These are phyloP conservation scores for Anagrus nilaparvatae DNA, from an alignment of 1,140 invertebrate species.

Conservation along the genomic window DNA sequence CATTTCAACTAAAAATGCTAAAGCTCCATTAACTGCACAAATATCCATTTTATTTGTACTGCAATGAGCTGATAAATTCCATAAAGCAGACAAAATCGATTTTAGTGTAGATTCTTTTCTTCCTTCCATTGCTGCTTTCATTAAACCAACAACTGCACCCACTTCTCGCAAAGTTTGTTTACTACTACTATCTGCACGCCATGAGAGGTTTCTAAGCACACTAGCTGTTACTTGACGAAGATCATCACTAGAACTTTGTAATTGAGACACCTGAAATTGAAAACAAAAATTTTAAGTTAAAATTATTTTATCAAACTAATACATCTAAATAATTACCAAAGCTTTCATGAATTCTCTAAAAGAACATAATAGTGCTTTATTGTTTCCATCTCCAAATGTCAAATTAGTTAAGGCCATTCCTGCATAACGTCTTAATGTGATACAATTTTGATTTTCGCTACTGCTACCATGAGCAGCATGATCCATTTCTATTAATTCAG, in stretches of 20 bases:
- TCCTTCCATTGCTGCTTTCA: slow-evolving; percentile 78
- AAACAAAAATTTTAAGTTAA: background rate
- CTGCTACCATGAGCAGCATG: slow-evolving; percentile 72
- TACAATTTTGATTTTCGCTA: slow-evolving; percentile 68
- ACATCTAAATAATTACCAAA: slow-evolving; percentile 42
- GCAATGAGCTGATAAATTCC: slow-evolving; percentile 94
- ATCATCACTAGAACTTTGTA: slow-evolving; percentile 82
- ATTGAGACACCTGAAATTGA: slow-evolving; percentile 52
- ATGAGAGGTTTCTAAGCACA: slow-evolving; percentile 90
- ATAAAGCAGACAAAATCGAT: slow-evolving; percentile 88
- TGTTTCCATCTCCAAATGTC: slow-evolving; percentile 91
- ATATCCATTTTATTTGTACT: slow-evolving; percentile 90
- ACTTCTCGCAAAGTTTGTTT: slow-evolving; percentile 85
- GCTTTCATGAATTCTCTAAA: slow-evolving; percentile 83
- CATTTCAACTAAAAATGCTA: slow-evolving; percentile 83
- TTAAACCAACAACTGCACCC: slow-evolving; percentile 76
- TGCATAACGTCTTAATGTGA: slow-evolving; percentile 81
- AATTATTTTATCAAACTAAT: slow-evolving; percentile 1
- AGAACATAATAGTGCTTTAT: slow-evolving; percentile 88
- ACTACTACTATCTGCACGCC: slow-evolving; percentile 85
- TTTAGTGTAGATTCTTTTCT: slow-evolving; percentile 90
- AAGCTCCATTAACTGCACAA: slow-evolving; percentile 75
- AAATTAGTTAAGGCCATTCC: slow-evolving; percentile 96
- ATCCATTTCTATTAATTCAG: slow-evolving; percentile 80
- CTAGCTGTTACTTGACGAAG: slow-evolving; percentile 88